These are phyloP conservation scores for Fistularia tabacaria DNA, from an alignment of 2,797 vertebrate genomes.

Conservation along the genomic window DNA sequence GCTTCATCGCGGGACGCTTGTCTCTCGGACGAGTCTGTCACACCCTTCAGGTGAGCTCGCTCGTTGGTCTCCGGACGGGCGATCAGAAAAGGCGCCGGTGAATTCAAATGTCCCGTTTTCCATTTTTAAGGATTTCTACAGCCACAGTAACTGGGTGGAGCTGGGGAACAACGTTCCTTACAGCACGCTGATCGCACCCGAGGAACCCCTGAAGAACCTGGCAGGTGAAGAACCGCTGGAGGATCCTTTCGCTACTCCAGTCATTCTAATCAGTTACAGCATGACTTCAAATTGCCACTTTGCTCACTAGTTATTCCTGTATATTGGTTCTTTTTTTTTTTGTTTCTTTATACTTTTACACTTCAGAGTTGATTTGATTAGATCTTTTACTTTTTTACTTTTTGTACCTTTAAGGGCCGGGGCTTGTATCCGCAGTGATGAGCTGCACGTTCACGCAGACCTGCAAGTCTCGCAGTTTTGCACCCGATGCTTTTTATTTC, in stretches of 20 bases:
- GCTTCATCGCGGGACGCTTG: conserved; percentile 38
- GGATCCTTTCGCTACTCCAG: background rate
- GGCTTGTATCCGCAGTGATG: no score
- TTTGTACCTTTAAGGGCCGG: no score
- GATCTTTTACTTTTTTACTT: no score
- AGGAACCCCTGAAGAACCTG: conserved; percentile 47
- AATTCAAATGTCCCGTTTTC: background rate
- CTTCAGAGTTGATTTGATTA: no score
- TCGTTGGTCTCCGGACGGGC: background rate
- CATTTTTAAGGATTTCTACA: conserved; percentile 70
- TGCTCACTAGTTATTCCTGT: no score
- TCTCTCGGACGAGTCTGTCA: conserved; percentile 56
- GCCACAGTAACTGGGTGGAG: conserved; percentile 75
- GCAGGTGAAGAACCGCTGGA: conserved; percentile 48
- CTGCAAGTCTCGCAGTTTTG: no score
- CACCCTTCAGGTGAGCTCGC: conserved; percentile 61
- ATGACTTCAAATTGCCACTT: no score
- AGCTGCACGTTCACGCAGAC: no score
- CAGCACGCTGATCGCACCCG: conserved; percentile 46
- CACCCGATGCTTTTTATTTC: no score
- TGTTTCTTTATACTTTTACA: no score
- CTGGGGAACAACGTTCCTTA: conserved; percentile 51
- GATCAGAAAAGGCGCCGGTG: background rate
- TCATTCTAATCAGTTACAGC: no score
- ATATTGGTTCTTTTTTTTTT: no score